Conservation (phyloP, 2,113 vertebrate species). For the Microtus ochrogaster region DNA sequence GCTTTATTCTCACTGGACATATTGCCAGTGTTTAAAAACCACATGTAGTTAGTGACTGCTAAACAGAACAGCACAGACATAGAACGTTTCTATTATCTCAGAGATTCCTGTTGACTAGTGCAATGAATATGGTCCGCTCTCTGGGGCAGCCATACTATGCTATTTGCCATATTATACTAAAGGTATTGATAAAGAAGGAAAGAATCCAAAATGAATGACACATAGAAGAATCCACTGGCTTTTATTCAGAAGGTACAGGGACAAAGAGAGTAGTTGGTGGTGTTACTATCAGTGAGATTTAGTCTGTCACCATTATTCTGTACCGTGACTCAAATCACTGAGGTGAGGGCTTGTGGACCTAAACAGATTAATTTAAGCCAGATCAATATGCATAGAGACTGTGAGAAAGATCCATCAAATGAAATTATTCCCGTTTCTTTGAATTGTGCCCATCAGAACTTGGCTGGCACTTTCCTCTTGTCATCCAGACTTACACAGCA, state of each 20-base stretch:
- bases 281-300: slow-evolving; percentile 1
- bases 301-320: not conserved
- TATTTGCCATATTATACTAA: slow-evolving; percentile 48
- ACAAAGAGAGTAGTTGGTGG: not conserved
- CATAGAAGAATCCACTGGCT: not conserved
- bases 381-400: slow-evolving; percentile 61
- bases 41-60: not conserved
- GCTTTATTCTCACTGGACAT: not conserved
- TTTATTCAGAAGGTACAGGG: slow-evolving; percentile 22
- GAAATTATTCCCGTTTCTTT: slow-evolving; percentile 56
- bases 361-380: slow-evolving; percentile 61
- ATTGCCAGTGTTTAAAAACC: slow-evolving; percentile 24
- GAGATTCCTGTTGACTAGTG: slow-evolving; percentile 41
- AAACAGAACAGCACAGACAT: not conserved
- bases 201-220: slow-evolving; percentile 38
- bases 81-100: slow-evolving; percentile 40
- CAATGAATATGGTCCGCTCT: slow-evolving; percentile 32
- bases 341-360: slow-evolving; percentile 16
- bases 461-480: slow-evolving; percentile 42
- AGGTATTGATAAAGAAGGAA: slow-evolving; percentile 46
- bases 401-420: not conserved
- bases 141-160: slow-evolving; percentile 24
- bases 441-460: slow-evolving; percentile 40
- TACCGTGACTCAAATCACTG: slow-evolving; percentile 32
- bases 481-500: not conserved